phyloP scores from a whole-genome alignment of 2,797 vertebrate species.

The Tenualosa ilisha region DNA sequence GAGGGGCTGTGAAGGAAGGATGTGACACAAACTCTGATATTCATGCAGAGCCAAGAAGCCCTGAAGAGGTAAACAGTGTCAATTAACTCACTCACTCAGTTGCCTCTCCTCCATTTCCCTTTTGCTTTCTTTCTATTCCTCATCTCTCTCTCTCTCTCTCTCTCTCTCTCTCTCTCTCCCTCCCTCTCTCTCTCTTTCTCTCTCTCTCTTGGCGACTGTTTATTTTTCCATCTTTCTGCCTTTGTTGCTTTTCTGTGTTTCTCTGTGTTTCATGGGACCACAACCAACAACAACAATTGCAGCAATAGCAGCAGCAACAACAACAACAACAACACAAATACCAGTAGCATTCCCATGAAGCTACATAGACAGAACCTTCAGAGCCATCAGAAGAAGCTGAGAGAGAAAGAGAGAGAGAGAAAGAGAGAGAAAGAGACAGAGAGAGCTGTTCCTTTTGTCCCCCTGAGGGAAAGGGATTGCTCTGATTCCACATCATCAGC shows the following conservation, averaged over 20 bases:
- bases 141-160: not conserved
- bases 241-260: conserved; percentile 18
- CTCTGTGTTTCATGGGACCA: conserved; percentile 42
- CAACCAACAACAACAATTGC: not conserved
- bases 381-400: not conserved
- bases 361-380: too few species aligned
- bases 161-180: conserved; percentile 24
- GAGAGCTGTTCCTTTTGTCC: not conserved
- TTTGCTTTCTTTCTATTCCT: not conserved
- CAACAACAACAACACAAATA: not conserved
- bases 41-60: conserved; percentile 38
- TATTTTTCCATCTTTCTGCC: not conserved
- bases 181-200: not conserved
- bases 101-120: conserved; percentile 37
- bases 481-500: not conserved
- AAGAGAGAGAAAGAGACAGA: not conserved
- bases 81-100: conserved; percentile 41
- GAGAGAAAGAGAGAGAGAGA: not conserved
- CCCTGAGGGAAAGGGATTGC: not conserved
- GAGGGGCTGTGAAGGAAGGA: not conserved
- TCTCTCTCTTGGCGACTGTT: conserved; percentile 15
- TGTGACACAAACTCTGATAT: not conserved
- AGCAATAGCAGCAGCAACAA: not conserved
- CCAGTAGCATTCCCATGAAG: too few species aligned
- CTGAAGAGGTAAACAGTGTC: conserved; percentile 50